phyloP scores from a whole-genome alignment of 37 sponge, comb jelly and placozoan genomes.

The Trichoplax adhaerens region DNA sequence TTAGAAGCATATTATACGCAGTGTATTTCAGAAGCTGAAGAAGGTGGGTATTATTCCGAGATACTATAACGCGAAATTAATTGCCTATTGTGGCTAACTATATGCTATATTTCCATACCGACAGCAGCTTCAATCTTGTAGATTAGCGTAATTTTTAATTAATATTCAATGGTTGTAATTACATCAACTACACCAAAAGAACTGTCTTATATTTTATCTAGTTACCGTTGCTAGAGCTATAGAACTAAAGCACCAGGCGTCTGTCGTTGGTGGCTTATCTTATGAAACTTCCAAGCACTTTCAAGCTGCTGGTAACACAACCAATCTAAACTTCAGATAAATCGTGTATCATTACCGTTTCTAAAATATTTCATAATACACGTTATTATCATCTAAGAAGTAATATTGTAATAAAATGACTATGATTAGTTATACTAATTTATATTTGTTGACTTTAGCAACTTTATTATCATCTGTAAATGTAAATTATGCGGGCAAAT shows the following conservation, averaged over 20 bases:
- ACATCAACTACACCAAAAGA: background rate
- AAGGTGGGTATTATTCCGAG: slow-evolving; percentile 18
- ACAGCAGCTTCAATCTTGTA: background rate
- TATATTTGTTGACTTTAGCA: too few species aligned
- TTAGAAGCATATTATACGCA: slow-evolving; percentile 81
- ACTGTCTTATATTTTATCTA: background rate
- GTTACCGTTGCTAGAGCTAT: slow-evolving; percentile 88
- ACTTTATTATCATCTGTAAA: background rate
- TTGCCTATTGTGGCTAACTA: background rate
- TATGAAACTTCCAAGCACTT: slow-evolving; percentile 64
- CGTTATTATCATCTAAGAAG: too few species aligned
- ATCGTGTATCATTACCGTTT: too few species aligned
- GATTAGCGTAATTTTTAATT: background rate
- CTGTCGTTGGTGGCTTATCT: slow-evolving; percentile 62
- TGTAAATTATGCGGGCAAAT: slow-evolving; percentile 50
- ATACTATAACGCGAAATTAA: background rate
- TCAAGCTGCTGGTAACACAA: slow-evolving; percentile 30
- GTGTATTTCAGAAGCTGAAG: slow-evolving; percentile 88
- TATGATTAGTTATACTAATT: too few species aligned
- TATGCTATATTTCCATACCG: background rate
- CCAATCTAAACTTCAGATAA: too few species aligned
- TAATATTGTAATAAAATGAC: too few species aligned
- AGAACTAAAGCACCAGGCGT: slow-evolving; percentile 85
- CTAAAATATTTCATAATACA: too few species aligned
- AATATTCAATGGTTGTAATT: slow-evolving; percentile 3